Percentiles rank a stretch among this genome's conserved stretches.
Evolutionary conservation across 2,113 vertebrate species (phyloP).

Genomic region (Regulus satrapa): DNA sequence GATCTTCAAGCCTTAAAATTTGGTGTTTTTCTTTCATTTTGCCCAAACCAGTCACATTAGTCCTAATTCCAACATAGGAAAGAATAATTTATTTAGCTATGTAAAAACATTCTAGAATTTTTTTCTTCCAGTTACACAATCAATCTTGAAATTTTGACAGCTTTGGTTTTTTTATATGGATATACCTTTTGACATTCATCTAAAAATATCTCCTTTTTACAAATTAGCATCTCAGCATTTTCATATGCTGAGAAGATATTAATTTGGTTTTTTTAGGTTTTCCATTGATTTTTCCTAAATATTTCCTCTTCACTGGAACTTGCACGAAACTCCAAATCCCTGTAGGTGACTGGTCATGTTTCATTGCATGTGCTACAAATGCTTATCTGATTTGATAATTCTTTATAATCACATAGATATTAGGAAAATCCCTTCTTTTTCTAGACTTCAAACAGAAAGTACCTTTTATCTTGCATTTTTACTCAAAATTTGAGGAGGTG

Average conservation of each 20-base stretch:
- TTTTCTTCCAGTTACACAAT: not conserved
- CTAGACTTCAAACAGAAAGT: not conserved
- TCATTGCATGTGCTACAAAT: fast-evolving
- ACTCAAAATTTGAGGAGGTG: not conserved
- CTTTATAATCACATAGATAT: not conserved
- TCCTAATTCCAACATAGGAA: not conserved
- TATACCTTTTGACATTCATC: not conserved
- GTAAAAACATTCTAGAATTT: not conserved
- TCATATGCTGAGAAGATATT: not conserved
- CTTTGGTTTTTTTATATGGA: not conserved
- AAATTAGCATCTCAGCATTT: not conserved
- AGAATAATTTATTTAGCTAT: not conserved
- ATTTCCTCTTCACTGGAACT: not conserved
- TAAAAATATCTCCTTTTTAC: not conserved
- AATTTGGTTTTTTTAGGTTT: fast-evolving
- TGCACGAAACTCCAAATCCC: not conserved
- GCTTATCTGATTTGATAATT: not conserved
- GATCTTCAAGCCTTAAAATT: not conserved
- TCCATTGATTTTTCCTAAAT: not conserved
- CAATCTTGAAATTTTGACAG: not conserved
- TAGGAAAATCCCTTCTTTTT: not conserved
- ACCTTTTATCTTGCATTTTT: not conserved
- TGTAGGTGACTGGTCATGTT: not conserved
- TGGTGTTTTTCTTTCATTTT: not conserved
- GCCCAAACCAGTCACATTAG: not conserved